Base-by-base conservation (phyloP, 2,888 invertebrate species). In the Eupsilia transversa region DNA sequence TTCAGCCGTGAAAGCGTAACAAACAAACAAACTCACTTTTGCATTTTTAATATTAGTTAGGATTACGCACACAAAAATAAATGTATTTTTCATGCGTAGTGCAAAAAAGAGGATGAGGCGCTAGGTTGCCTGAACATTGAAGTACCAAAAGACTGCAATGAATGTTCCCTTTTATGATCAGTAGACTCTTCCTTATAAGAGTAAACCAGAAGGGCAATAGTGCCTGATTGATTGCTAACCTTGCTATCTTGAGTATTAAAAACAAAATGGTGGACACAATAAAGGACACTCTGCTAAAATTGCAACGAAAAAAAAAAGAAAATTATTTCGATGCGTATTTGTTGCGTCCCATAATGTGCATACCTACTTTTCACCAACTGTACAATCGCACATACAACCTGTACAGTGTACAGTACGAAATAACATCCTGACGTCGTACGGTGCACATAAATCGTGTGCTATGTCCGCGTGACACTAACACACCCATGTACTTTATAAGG, bases 401-500 rank as follows among this genome's bases (percentile, higher is more conserved):
- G 59, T 63, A 60, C 43, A 43, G 43, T 43, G 43, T 43, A 46
- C 43, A 57, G 64, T 52, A 56, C 70, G 52, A 49, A 69, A 77
- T 63, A 74, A 67, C 86, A 64, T 79, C 59, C 65, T 70, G 79
- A 76, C 73, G 49, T 14, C 38, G 77, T 60, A 66, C 43, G 72
- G 60, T 71, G 41, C 67, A 38, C 70, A 87, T 85, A 86, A 84
- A 86, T 79, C 70, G 74, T 64, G 57, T 54, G n/a, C 60, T 72
- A 76, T 81, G 85, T 86, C 79, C 60, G 35, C 56, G 63, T 75
- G 79, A 87, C 82, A 80, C 70, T 67, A 73, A 84, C 87, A 82
- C 74, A 81, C 75, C 80, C 82, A 76, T 82, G 82, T 78, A 79
- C 82, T 74, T 61, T 82, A 80, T 82, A 86, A 74, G 86, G 86